Conservation (phyloP, 2,797 vertebrate genomes). For the Ctenosaura bakeri region DNA sequence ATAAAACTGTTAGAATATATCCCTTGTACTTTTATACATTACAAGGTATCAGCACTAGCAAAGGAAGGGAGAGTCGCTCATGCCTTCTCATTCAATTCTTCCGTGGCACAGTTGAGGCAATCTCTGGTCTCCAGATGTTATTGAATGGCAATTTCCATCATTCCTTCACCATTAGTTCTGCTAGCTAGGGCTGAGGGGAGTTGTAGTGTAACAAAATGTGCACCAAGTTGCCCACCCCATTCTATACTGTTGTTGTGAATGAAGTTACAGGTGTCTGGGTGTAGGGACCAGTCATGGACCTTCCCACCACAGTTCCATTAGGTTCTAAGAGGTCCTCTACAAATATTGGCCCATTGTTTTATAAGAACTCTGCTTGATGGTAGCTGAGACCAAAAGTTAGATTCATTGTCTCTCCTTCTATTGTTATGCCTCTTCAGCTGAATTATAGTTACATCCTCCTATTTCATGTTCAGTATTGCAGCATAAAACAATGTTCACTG, state of each 20-base stretch:
- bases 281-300: background rate
- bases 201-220: background rate
- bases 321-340: background rate
- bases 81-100: background rate
- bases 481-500: background rate
- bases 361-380: background rate
- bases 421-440: conserved; percentile 7
- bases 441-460: background rate
- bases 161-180: background rate
- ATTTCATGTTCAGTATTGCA: background rate
- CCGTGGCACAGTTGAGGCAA: background rate
- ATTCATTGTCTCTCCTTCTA: conserved; percentile 24
- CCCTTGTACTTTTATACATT: background rate
- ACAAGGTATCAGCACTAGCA: background rate
- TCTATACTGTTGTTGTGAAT: background rate
- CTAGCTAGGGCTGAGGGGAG: background rate
- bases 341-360: background rate
- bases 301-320: background rate
- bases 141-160: background rate
- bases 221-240: background rate
- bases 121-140: background rate
- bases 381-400: conserved; percentile 2
- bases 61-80: background rate
- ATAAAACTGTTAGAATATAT: no score
- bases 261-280: background rate